Percentiles rank a stretch among this genome's conserved stretches.
These are phyloP conservation scores for Drosophila bocqueti DNA, from an alignment of 1,140 invertebrate genomes.

Conservation along the genomic window DNA sequence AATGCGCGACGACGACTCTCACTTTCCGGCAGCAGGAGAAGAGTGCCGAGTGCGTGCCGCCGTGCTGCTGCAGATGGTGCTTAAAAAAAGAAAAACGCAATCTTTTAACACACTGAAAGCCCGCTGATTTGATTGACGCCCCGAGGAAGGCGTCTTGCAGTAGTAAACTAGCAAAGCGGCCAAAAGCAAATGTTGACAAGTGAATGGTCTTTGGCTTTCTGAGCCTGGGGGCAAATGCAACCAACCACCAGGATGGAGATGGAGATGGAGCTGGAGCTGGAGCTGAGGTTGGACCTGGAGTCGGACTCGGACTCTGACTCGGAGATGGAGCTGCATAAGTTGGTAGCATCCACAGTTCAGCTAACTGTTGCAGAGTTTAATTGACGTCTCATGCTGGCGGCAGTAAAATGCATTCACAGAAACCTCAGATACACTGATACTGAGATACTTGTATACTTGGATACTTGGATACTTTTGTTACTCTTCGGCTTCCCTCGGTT, in stretches of 20 bases:
- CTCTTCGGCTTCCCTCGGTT: conserved; percentile 32
- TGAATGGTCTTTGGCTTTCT: conserved; percentile 66
- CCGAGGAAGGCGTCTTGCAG: conserved; percentile 52
- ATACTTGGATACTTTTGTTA: conserved; percentile 11
- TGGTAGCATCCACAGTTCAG: conserved; percentile 50
- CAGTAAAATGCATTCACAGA: conserved; percentile 49
- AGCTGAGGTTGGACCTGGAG: conserved; percentile 7
- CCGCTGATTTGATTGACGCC: conserved; percentile 58
- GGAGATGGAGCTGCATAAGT: conserved; percentile 7
- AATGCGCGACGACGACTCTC: conserved; percentile 21
- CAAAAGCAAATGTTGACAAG: conserved; percentile 59
- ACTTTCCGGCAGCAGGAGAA: conserved; percentile 26
- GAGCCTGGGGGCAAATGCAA: conserved; percentile 47
- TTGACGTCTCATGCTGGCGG: conserved; percentile 54
- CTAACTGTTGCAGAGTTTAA: conserved; percentile 50
- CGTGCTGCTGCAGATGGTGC: conserved; percentile 20
- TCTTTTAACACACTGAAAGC: conserved; percentile 52
- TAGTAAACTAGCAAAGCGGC: conserved; percentile 47
- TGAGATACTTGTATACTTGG: conserved; percentile 8
- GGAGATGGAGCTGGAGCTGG: not conserved
- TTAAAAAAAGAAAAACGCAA: conserved; percentile 41
- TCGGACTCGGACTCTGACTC: not conserved
- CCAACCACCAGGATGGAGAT: conserved; percentile 17
- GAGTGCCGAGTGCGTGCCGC: conserved; percentile 27
- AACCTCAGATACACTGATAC: conserved; percentile 19